Conservation (phyloP, 30 jellyfish, hydroid and myxozoan species). For the Mastigias papua region DNA sequence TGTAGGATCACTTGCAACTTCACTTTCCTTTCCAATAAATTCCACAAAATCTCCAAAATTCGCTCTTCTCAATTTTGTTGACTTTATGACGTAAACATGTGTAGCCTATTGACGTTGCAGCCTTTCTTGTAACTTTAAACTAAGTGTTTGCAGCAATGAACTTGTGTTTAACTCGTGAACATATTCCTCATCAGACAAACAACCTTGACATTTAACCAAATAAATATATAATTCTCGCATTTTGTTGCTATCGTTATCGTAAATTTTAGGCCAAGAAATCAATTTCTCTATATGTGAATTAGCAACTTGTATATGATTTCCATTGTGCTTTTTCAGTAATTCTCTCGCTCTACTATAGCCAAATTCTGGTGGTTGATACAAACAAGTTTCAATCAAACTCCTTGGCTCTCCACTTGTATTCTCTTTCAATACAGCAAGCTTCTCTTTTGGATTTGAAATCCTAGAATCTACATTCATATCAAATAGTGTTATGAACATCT, state of each 20-base stretch:
- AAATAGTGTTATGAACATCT: constrained; percentile 46
- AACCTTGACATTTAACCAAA: constrained; percentile 57
- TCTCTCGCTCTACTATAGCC: constrained; percentile 48
- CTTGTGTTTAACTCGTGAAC: constrained; percentile 42
- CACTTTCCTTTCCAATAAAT: constrained; percentile 14
- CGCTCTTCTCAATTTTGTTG: constrained; percentile 54
- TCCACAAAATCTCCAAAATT: constrained; percentile 48
- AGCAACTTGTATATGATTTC: constrained; percentile 54
- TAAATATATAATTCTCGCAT: constrained; percentile 42
- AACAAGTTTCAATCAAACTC: constrained; percentile 40
- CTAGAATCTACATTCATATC: constrained; percentile 49
- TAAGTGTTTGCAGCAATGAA: constrained; percentile 31
- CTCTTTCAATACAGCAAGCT: constrained; percentile 51
- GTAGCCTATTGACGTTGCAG: constrained; percentile 13
- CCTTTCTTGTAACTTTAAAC: constrained; percentile 34
- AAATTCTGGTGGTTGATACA: constrained; percentile 59
- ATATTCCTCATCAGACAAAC: constrained; percentile 52
- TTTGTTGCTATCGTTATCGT: constrained; percentile 32
- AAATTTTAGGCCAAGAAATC: constrained; percentile 65
- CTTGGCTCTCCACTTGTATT: constrained; percentile 58
- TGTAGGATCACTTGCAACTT: constrained; percentile 57
- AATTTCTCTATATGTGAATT: constrained; percentile 42
- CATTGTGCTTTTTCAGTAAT: constrained; percentile 45
- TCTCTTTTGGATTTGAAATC: constrained; percentile 51
- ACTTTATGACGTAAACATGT: constrained; percentile 42